Evolutionary conservation across 2,888 invertebrate genomes (phyloP).

Genomic region (Alviniconcha strummeri): DNA sequence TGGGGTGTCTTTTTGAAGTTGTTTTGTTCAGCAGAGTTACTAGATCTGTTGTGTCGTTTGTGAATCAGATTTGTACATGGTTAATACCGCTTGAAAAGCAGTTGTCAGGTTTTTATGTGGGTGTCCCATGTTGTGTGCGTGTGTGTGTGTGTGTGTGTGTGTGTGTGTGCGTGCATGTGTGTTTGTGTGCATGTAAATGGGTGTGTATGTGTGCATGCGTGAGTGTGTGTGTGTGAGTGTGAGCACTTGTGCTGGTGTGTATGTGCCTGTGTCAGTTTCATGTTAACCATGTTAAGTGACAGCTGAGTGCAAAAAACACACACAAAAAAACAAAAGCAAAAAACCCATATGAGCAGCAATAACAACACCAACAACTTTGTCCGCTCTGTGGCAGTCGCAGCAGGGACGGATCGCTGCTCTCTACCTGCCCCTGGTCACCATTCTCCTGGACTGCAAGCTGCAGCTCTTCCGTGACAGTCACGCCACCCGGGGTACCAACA

Average conservation of each 20-base stretch:
- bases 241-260: too few species aligned
- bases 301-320: neutral
- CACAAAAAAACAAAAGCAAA: neutral
- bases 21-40: too few species aligned
- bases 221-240: neutral
- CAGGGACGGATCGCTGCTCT: slow-evolving; percentile 89
- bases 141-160: slow-evolving; percentile 10
- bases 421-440: slow-evolving; percentile 92
- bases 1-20: too few species aligned
- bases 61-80: too few species aligned
- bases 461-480: slow-evolving; percentile 76
- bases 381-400: slow-evolving; percentile 76
- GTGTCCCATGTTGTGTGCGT: neutral
- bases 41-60: too few species aligned
- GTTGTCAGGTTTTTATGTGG: too few species aligned
- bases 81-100: too few species aligned
- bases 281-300: too few species aligned
- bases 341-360: neutral
- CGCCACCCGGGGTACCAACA: slow-evolving; percentile 38
- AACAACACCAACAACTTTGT: too few species aligned
- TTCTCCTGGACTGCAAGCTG: slow-evolving; percentile 90
- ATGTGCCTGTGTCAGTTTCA: too few species aligned
- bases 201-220: neutral
- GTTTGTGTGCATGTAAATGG: neutral
- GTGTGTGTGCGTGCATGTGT: neutral